A percentile compares a stretch with the other conserved stretches of the same genome.
Conservation (phyloP, 2,113 vertebrate species). For the Ammodramus savannarum region DNA sequence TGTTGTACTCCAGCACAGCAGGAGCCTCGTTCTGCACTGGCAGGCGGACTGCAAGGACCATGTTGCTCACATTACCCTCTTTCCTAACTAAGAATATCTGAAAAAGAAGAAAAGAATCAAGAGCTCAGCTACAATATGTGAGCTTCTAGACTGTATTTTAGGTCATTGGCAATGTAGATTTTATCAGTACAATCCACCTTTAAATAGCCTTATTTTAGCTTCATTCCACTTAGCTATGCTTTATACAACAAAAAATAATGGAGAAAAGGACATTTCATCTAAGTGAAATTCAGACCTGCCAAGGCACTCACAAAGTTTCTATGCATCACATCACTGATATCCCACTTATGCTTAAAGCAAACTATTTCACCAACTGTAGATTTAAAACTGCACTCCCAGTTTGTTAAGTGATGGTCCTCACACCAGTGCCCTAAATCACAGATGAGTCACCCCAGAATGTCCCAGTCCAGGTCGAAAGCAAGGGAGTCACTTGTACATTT, state of each 20-base stretch:
- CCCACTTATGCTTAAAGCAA: neutral
- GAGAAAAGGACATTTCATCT: neutral
- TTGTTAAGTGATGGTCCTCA: neutral
- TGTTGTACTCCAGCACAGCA: slow-evolving; percentile 71
- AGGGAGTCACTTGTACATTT: neutral
- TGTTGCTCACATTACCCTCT: slow-evolving; percentile 65
- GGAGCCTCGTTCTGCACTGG: slow-evolving; percentile 64
- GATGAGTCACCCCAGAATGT: neutral
- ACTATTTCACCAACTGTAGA: neutral
- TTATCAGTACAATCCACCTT: neutral
- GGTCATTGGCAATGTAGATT: neutral
- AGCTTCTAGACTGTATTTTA: neutral
- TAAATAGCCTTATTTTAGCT: slow-evolving; percentile 23
- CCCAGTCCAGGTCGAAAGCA: neutral
- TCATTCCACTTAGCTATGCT: neutral
- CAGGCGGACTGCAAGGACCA: slow-evolving; percentile 79
- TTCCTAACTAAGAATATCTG: slow-evolving; percentile 83
- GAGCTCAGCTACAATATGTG: neutral
- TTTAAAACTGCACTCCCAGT: neutral
- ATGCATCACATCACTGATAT: neutral
- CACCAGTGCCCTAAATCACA: neutral
- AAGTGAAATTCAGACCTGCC: neutral
- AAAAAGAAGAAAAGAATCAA: slow-evolving; percentile 9
- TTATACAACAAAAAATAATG: neutral
- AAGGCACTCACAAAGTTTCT: neutral